A percentile compares a stretch with the other conserved stretches of the same genome.
Evolutionary conservation across 2,797 vertebrate genomes (phyloP).

Genomic region (Lycodopsis pacificus): DNA sequence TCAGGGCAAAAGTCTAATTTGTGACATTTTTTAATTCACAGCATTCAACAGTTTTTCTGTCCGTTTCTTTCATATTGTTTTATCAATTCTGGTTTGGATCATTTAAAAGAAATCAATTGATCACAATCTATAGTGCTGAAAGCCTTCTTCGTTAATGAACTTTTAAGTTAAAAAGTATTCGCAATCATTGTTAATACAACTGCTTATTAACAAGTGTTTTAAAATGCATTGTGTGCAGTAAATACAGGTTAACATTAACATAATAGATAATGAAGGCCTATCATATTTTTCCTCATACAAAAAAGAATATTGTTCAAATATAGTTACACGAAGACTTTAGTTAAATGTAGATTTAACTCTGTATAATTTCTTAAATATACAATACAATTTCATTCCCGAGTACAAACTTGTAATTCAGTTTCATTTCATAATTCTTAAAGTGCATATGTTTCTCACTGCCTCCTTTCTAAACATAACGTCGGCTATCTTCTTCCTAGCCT

Average conservation of each 20-base stretch:
- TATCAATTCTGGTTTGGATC: not conserved
- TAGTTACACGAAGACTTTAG: not conserved
- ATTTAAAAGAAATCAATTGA: not conserved
- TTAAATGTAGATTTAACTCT: slow-evolving; percentile 3
- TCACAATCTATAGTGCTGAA: not conserved
- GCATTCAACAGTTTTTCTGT: not conserved
- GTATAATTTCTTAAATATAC: slow-evolving; percentile 11
- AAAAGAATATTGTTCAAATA: too few species aligned
- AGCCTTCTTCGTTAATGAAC: not conserved
- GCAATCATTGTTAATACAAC: not conserved
- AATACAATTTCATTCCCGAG: slow-evolving; percentile 45
- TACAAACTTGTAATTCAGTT: slow-evolving; percentile 38
- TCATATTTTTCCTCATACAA: not conserved
- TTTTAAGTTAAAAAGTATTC: not conserved
- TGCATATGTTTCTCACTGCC: slow-evolving; percentile 69
- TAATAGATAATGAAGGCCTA: not conserved
- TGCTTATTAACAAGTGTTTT: not conserved
- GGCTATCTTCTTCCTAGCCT: slow-evolving; percentile 67
- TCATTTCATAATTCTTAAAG: slow-evolving; percentile 74
- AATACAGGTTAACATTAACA: not conserved
- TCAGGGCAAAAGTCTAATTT: not conserved
- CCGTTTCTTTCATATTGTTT: not conserved
- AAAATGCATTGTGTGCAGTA: not conserved
- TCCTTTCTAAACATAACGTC: slow-evolving; percentile 76
- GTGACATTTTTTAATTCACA: not conserved